Percentiles rank a stretch among this genome's conserved stretches.
These are phyloP conservation scores for Scaptomyza montana DNA, from an alignment of 1,140 invertebrate genomes.

Conservation along the genomic window DNA sequence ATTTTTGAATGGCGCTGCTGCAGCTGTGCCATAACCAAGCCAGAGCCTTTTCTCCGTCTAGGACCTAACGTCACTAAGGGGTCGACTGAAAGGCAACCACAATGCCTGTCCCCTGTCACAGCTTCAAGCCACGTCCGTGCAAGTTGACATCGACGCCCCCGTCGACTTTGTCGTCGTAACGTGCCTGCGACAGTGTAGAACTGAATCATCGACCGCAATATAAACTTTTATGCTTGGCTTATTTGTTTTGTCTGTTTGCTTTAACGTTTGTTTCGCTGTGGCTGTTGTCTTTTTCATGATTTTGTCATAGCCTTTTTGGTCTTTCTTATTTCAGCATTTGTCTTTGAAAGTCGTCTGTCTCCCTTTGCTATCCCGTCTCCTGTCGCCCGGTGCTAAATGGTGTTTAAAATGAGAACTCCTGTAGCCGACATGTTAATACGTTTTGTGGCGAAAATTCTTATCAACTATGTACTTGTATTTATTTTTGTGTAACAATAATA, in stretches of 20 bases:
- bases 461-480: conserved; percentile 47
- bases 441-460: conserved; percentile 75
- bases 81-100: conserved; percentile 49
- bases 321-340: conserved; percentile 29
- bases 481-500: neutral
- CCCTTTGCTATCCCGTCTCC: neutral
- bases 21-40: conserved; percentile 58
- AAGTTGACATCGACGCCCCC: neutral
- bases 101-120: conserved; percentile 18
- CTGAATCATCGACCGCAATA: conserved; percentile 81
- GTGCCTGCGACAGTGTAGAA: conserved; percentile 30
- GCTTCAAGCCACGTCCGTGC: neutral
- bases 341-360: conserved; percentile 19
- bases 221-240: conserved; percentile 81
- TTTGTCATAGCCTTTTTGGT: conserved; percentile 37
- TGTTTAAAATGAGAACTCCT: conserved; percentile 43
- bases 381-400: conserved; percentile 26
- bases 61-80: conserved; percentile 25
- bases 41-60: conserved; percentile 10
- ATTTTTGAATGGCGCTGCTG: conserved; percentile 73
- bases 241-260: conserved; percentile 79
- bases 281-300: conserved; percentile 56
- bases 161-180: conserved; percentile 12
- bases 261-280: conserved; percentile 38
- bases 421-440: conserved; percentile 76